phyloP scores from a whole-genome alignment of 2,888 invertebrate genomes.

The Lepidochrysops patricia region DNA sequence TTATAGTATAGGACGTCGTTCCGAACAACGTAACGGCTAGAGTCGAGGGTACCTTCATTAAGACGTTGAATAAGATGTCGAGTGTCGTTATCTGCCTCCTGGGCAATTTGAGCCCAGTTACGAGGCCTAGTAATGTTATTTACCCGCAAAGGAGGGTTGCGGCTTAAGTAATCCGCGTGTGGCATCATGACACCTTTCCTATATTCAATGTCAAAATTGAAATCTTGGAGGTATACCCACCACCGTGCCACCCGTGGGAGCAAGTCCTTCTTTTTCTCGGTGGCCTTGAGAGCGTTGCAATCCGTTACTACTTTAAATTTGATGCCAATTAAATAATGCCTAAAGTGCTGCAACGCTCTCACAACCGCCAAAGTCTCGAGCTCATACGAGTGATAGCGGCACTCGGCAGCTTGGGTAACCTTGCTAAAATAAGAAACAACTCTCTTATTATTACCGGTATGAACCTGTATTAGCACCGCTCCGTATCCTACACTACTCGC shows the following conservation, averaged over 20 bases:
- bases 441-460: constrained; percentile 6
- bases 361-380: constrained; percentile 26
- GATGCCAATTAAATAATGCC: constrained; percentile 22
- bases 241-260: constrained; percentile 32
- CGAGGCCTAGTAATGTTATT: constrained; percentile 10
- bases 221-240: constrained; percentile 33
- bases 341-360: constrained; percentile 22
- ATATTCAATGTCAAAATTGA: constrained; percentile 22
- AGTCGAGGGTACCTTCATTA: not conserved
- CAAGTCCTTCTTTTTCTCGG: constrained; percentile 30
- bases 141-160: constrained; percentile 22
- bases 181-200: constrained; percentile 26
- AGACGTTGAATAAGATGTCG: not conserved
- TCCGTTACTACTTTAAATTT: constrained; percentile 7
- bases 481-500: not conserved
- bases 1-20: constrained; percentile 24
- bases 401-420: constrained; percentile 23
- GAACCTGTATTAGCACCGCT: not conserved
- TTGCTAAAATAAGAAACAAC: constrained; percentile 20
- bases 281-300: constrained; percentile 21
- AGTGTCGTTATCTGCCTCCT: not conserved
- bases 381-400: constrained; percentile 26
- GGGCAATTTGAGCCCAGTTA: constrained; percentile 16
- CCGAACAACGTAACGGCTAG: not conserved
- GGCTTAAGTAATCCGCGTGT: constrained; percentile 33